Percentiles rank a stretch among this genome's conserved stretches.
Evolutionary conservation across 2,888 invertebrate species (phyloP).

Genomic region (Drosophila tripunctata): DNA sequence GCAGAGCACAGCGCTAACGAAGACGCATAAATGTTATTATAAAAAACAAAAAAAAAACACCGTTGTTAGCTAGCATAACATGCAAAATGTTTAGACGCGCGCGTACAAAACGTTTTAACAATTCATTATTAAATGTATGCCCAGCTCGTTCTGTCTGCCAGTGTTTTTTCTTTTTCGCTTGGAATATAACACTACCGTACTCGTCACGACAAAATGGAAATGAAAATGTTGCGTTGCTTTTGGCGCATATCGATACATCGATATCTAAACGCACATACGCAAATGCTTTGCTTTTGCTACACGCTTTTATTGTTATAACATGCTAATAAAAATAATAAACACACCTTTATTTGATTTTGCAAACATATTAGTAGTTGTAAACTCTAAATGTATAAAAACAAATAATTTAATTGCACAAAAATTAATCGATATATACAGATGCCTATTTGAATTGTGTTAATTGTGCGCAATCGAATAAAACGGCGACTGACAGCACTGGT

Average conservation of each 20-base stretch:
- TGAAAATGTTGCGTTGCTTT: constrained; percentile 43
- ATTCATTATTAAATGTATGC: constrained; percentile 71
- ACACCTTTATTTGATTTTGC: too few species aligned
- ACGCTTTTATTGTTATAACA: neutral
- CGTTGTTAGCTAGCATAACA: too few species aligned
- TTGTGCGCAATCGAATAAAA: neutral
- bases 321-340: neutral
- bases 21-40: constrained; percentile 59
- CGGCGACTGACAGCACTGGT: neutral
- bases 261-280: constrained; percentile 18
- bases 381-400: too few species aligned
- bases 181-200: constrained; percentile 70
- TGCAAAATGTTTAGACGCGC: constrained; percentile 67
- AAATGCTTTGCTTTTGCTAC: neutral
- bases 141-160: constrained; percentile 69
- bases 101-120: constrained; percentile 72
- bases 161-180: constrained; percentile 75
- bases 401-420: too few species aligned
- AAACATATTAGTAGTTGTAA: too few species aligned
- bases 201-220: constrained; percentile 64
- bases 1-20: constrained; percentile 57
- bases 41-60: too few species aligned
- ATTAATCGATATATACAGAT: neutral
- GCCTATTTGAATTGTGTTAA: neutral
- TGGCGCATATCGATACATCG: constrained; percentile 52